phyloP scores from a whole-genome alignment of 2,888 invertebrate species.

The Yponomeuta sedellus region DNA sequence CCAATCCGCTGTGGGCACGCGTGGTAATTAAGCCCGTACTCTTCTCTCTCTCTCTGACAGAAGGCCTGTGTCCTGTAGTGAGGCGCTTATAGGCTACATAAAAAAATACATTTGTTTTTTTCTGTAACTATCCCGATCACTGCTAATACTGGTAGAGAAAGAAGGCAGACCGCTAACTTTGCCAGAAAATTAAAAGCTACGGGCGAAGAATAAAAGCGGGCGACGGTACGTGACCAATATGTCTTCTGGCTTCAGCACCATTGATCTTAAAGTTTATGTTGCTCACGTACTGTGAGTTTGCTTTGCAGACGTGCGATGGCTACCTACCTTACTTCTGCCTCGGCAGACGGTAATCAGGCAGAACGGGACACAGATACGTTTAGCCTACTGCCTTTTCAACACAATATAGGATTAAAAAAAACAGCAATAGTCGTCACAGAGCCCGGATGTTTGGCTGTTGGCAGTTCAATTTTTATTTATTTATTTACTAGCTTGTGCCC shows the following conservation, averaged over 20 bases:
- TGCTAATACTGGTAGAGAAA: not conserved
- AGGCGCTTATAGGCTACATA: no score
- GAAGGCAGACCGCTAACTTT: slow-evolving; percentile 29
- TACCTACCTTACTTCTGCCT: slow-evolving; percentile 31
- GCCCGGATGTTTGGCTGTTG: no score
- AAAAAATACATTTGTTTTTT: no score
- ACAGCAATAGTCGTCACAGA: no score
- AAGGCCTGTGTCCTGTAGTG: no score
- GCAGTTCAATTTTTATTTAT: no score
- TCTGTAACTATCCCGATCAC: not conserved
- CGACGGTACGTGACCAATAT: slow-evolving; percentile 67
- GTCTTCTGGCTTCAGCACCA: slow-evolving; percentile 37
- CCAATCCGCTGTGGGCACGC: no score
- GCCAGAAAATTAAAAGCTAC: slow-evolving; percentile 62
- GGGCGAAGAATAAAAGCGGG: slow-evolving; percentile 61
- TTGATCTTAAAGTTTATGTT: slow-evolving; percentile 54
- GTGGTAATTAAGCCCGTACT: no score
- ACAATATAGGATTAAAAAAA: no score
- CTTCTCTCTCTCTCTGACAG: no score
- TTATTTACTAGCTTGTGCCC: no score
- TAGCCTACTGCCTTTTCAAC: not conserved
- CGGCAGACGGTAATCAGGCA: slow-evolving; percentile 15
- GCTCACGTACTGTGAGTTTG: slow-evolving; percentile 65
- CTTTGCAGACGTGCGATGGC: slow-evolving; percentile 62
- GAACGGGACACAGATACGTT: slow-evolving; percentile 10